A percentile compares a stretch with the other conserved stretches of the same genome.
Conservation (phyloP, 2,797 vertebrate species). For the Notolepis coatsorum region DNA sequence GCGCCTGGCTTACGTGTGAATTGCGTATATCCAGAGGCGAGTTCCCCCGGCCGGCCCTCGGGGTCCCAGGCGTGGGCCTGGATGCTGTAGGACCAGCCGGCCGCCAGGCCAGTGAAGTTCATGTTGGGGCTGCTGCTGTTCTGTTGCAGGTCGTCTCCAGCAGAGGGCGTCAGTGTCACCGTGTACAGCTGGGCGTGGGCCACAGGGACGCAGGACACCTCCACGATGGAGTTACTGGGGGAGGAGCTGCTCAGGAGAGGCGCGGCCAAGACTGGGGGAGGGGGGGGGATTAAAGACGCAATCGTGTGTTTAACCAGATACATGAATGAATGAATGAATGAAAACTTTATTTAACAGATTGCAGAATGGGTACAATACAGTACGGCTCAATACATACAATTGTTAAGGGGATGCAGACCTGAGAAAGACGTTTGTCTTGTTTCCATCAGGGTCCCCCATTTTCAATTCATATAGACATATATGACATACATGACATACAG, state of each 20-base stretch:
- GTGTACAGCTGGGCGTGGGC: slow-evolving; percentile 81
- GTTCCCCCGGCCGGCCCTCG: slow-evolving; percentile 84
- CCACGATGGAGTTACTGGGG: slow-evolving; percentile 81
- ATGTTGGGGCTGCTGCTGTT: slow-evolving; percentile 83
- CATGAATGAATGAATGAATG: no score
- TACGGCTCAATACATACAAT: no score
- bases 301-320: no score
- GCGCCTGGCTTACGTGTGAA: no score
- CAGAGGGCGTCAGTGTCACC: slow-evolving; percentile 83
- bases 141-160: slow-evolving; percentile 75
- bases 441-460: no score
- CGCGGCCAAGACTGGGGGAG: slow-evolving; percentile 84
- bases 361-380: no score
- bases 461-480: no score
- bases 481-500: no score
- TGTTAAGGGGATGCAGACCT: no score
- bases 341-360: no score
- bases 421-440: no score
- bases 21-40: not conserved
- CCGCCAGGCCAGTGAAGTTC: slow-evolving; percentile 79
- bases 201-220: slow-evolving; percentile 82
- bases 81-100: slow-evolving; percentile 85
- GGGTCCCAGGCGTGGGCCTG: slow-evolving; percentile 85
- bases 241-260: slow-evolving; percentile 81
- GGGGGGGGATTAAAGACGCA: slow-evolving; percentile 14